These are phyloP conservation scores for Psittacula cyanocephala DNA, from an alignment of 2,113 vertebrate species.

Conservation along the genomic window DNA sequence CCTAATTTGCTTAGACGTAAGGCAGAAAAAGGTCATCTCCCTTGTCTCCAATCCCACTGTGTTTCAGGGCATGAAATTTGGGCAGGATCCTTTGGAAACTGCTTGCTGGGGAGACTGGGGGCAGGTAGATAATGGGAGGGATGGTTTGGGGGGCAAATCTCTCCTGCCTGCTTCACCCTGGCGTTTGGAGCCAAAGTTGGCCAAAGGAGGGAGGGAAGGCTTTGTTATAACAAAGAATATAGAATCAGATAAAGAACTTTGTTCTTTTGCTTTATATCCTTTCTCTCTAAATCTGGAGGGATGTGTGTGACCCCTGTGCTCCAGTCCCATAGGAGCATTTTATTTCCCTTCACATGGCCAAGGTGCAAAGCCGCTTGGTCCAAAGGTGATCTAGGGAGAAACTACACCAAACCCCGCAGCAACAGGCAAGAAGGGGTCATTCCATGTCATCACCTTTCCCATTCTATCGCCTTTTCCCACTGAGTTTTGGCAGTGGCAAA, in stretches of 20 bases:
- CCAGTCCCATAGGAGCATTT: rapidly evolving
- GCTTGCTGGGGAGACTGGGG: neutral
- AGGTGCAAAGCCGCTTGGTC: neutral
- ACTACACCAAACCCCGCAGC: rapidly evolving
- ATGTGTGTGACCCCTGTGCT: neutral
- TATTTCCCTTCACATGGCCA: neutral
- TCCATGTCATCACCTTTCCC: rapidly evolving
- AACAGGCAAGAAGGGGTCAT: neutral
- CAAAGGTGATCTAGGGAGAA: neutral
- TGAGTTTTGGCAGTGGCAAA: neutral
- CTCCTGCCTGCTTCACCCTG: neutral
- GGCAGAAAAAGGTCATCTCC: neutral
- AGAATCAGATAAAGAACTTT: neutral
- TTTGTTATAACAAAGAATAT: neutral
- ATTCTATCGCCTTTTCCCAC: neutral
- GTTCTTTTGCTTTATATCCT: neutral
- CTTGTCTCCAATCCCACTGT: neutral
- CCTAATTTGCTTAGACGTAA: neutral
- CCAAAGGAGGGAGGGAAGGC: neutral
- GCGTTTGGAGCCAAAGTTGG: neutral
- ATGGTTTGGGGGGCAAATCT: neutral
- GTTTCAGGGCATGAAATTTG: neutral
- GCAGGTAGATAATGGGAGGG: neutral
- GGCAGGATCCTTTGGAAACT: neutral
- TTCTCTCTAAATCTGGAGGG: too few species aligned